Conservation (phyloP, 1,140 invertebrate genomes). For the Acyrthosiphon pisum region DNA sequence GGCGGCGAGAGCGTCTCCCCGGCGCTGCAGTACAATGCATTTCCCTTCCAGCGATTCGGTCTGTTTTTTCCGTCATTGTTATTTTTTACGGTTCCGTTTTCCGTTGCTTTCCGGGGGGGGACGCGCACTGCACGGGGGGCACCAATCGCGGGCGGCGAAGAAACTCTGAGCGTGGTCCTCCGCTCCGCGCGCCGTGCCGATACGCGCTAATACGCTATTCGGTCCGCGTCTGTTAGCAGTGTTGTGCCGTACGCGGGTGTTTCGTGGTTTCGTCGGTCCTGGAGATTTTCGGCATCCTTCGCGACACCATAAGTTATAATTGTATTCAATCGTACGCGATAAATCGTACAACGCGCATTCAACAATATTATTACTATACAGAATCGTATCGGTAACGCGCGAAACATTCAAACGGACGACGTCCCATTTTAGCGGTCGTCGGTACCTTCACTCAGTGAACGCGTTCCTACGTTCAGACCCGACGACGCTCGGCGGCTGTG, state of each 20-base stretch:
- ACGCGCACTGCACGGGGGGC: background rate
- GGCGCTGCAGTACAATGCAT: background rate
- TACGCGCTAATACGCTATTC: background rate
- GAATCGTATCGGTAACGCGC: background rate
- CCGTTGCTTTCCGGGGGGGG: background rate
- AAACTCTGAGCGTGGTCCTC: background rate
- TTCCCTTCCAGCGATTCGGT: slow-evolving; percentile 24
- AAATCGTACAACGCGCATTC: background rate
- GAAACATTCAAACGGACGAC: background rate
- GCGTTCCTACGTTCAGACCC: slow-evolving; percentile 48
- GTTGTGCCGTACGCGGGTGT: background rate
- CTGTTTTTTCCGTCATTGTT: background rate
- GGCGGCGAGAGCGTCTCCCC: background rate
- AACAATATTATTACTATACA: background rate
- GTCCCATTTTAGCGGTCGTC: background rate
- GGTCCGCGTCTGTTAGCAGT: background rate
- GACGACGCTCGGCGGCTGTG: background rate
- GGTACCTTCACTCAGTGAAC: background rate
- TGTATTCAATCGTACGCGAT: background rate
- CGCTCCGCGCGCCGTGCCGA: background rate
- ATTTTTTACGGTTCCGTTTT: background rate
- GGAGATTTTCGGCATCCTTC: background rate
- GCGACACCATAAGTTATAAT: too few relatives aligned
- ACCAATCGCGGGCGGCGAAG: background rate
- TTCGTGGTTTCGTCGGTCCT: background rate